These are phyloP conservation scores for Eulithis testata DNA, from an alignment of 2,888 invertebrate genomes.

Conservation along the genomic window DNA sequence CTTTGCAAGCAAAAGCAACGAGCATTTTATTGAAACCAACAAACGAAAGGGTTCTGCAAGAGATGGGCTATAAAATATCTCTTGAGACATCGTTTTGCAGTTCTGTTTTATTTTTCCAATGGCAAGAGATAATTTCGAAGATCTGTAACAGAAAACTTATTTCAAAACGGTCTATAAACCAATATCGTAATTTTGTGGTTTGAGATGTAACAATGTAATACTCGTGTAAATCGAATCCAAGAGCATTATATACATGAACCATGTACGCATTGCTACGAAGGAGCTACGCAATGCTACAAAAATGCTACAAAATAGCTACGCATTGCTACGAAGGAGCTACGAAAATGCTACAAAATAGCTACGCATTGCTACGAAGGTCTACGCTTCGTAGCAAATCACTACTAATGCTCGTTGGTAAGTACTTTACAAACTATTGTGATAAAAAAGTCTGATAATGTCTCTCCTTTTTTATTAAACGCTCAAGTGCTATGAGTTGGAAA, in stretches of 20 bases:
- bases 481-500: constrained; percentile 30
- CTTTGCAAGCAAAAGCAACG: background rate
- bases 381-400: constrained; percentile 3
- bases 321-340: too few relatives aligned
- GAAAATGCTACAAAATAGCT: too few relatives aligned
- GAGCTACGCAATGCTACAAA: too few relatives aligned
- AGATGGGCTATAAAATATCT: constrained; percentile 10
- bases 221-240: too few relatives aligned
- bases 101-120: constrained; percentile 6
- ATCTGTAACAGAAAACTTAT: too few relatives aligned
- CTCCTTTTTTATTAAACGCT: constrained; percentile 14
- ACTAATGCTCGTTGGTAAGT: background rate
- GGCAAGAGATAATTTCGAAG: background rate
- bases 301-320: too few relatives aligned
- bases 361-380: constrained; percentile 12
- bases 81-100: constrained; percentile 13
- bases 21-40: constrained; percentile 9
- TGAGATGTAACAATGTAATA: too few relatives aligned
- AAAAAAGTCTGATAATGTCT: background rate
- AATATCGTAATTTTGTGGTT: too few relatives aligned
- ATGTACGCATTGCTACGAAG: too few relatives aligned
- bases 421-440: too few relatives aligned
- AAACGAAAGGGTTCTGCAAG: constrained; percentile 5
- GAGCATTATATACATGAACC: too few relatives aligned
- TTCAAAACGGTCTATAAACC: too few relatives aligned